Evolutionary conservation across 2,113 vertebrate species (phyloP), one percentile per base, ranked within the genome.

Genomic region (Acanthochromis polyacanthus): DNA sequence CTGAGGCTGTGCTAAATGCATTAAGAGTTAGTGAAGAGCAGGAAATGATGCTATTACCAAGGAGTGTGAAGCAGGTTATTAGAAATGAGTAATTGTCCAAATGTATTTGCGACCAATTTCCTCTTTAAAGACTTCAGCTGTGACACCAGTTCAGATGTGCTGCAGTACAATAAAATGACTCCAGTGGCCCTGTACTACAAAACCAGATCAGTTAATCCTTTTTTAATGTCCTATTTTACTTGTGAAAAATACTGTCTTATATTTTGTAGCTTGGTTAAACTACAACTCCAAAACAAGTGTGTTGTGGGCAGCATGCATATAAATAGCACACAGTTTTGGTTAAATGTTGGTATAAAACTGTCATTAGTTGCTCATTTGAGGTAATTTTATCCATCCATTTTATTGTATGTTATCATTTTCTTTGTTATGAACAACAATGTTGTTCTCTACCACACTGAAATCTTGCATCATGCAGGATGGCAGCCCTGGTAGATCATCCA

Each of bases 71-170:
- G 74, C 78, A 67, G 79, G 77, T 90, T 85, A 88, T 93, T 87
- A 83, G 71, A 85, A 83, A 86, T 75, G 72, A 89, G 67, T 78
- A 80, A 86, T 91, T 83, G 70, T 86, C 61, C 71, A 79, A 52
- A 79, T 81, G 61, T 56, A 75, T 78, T 69, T 79, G 66, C 22
- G 58, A 38, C 19, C 53, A 69, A 68, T 80, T 71, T 74, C 20
- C 20, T 65, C 81, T 90, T 83, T 52, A 81, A 61, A 53, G 61
- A 5, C 56, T 75, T 52, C 23, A 46, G 53, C 11, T 59, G 25
- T 60, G 28, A 60, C 58, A 66, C 30, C 14, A 66, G 36, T 22
- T 2, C 57, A 72, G 52, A 17, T 20, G 9, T 1, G 9, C 50
- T 43, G 46, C 50, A 58, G 16, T 38, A 53, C 58, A 20, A 66